These are phyloP conservation scores for Poecilia latipinna DNA, from an alignment of 2,113 vertebrate species.

Conservation along the genomic window DNA sequence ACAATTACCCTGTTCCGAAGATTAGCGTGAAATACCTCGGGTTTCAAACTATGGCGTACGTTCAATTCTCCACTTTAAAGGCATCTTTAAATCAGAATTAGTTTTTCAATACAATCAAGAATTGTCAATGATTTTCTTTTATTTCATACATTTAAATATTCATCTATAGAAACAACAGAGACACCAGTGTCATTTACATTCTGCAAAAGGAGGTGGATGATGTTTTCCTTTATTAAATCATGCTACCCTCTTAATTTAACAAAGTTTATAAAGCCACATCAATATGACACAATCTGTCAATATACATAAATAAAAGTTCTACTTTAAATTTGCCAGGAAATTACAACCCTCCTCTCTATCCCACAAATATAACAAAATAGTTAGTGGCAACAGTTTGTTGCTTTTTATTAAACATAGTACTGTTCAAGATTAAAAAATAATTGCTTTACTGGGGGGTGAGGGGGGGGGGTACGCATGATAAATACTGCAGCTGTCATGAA, in stretches of 20 bases:
- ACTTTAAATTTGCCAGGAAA: background rate
- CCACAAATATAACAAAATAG: background rate
- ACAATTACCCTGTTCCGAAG: background rate
- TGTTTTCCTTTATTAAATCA: no score
- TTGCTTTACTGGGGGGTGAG: background rate
- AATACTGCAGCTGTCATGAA: background rate
- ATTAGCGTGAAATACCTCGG: conserved; percentile 3
- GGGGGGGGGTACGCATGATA: background rate
- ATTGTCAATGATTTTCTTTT: background rate
- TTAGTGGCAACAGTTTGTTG: background rate
- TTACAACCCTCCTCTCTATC: background rate
- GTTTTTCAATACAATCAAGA: background rate
- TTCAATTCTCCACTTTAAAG: background rate
- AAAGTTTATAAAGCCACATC: no score
- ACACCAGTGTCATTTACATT: no score
- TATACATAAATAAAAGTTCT: no score
- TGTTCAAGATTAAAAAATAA: background rate
- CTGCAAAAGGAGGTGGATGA: no score
- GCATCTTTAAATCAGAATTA: background rate
- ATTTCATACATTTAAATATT: no score
- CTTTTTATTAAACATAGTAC: background rate
- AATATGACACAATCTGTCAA: no score
- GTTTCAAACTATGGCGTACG: background rate
- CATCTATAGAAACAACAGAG: no score
- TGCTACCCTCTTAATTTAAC: no score